Base-by-base conservation (phyloP, 2,888 invertebrate species). In the Galerucella pusilla region DNA sequence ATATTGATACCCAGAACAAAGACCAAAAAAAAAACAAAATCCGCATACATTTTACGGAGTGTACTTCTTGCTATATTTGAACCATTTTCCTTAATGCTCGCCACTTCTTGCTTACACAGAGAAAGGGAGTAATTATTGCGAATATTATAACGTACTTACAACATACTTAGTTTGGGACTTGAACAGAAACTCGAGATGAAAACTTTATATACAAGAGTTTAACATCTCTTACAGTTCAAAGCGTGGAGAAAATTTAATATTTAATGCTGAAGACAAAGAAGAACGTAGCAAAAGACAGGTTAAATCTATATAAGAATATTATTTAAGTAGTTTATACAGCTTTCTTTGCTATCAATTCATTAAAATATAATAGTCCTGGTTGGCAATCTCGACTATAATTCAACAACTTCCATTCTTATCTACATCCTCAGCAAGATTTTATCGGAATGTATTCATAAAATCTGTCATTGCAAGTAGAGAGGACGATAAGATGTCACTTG, bases 381-480 rank as follows among this genome's bases (percentile, higher is more conserved):
- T 57, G 20, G 16, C 11, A 20, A 57, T 57, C 59, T 10, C 20
- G 42, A 59, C 7, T 59, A 59, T 57, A 68, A 68, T 59, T 68
- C 68, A 59, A 16, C 59, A 45, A 54, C 45, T 42, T 45, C 28
- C 49, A 61, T 61, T 69, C 61, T 61, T 49, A 69, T 61, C 61
- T 61, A 16, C 60, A 60, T 71, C 64, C 64, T 64, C 42, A n/a
- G 16, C 25, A 64, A 16, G 59, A 71, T 71, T 71, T 71, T 71
- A 71, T 65, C 71, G 35, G 7, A 52, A 65, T 59, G 12, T 68
- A 79, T 79, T 80, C 82, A 81, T 85, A 85, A 85, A 85, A 84
- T 83, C 83, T 83, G 83, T 84, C 84, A 81, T 80, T 83, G 82
- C 68, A 66, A 70, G 73, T 76, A 72, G 68, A 77, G 71, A 68